phyloP scores from a whole-genome alignment of 1,140 invertebrate species.

The Samia ricini region DNA sequence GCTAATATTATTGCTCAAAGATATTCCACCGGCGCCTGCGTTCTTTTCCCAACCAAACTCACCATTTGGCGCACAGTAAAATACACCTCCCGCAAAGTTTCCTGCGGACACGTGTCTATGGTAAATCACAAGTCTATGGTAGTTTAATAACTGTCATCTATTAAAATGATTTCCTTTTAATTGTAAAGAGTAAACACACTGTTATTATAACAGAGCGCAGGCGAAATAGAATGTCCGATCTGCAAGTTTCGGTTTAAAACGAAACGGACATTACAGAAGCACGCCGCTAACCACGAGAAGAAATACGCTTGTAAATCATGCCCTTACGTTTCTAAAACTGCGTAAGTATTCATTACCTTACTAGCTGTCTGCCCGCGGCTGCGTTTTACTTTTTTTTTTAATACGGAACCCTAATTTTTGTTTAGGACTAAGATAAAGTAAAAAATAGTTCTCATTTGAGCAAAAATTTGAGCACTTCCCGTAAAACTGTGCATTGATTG shows the following conservation, averaged over 20 bases:
- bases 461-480: too few species aligned
- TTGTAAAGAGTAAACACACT: too few species aligned
- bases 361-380: neutral
- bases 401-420: too few species aligned
- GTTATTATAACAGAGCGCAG: constrained; percentile 39
- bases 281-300: constrained; percentile 56
- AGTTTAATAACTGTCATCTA: neutral
- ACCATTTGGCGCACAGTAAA: neutral
- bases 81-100: neutral
- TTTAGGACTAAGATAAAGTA: too few species aligned
- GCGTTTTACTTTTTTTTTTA: too few species aligned
- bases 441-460: too few species aligned
- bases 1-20: too few species aligned
- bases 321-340: constrained; percentile 52
- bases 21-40: too few species aligned
- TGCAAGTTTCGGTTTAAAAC: constrained; percentile 62
- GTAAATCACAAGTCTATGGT: neutral
- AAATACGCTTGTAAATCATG: constrained; percentile 62
- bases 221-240: constrained; percentile 48
- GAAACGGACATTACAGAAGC: constrained; percentile 46
- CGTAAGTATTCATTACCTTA: constrained; percentile 35
- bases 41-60: neutral
- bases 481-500: too few species aligned
- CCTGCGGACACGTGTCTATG: neutral
- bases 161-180: too few species aligned